Evolutionary conservation across 23 tunicate genomes (phyloP), one percentile per base, ranked within the genome.

Genomic region (Trididemnum miniatum): DNA sequence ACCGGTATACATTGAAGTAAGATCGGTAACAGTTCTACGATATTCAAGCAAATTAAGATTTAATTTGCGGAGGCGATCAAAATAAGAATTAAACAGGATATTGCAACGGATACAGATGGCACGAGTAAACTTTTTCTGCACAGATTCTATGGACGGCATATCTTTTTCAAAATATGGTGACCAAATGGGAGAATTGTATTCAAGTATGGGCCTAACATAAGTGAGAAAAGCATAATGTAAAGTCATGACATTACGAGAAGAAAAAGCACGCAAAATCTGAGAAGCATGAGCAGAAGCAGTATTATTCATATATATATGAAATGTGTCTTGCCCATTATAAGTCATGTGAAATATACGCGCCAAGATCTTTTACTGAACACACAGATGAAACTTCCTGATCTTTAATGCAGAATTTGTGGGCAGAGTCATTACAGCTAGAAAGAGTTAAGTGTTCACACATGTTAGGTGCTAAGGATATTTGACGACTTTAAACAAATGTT

Each of bases 171-270:
- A 26, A 25, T 62, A 62, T 12, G 67, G 67, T 20, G 67, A 62
- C 67, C 67, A 62, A 25, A 62, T 62, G 25, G 29, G 5, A 62
- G 29, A 20, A 62, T 62, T 62, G 29, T 25, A 62, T 25, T 62
- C 67, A n/a, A 62, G 29, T 20, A 62, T 62, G 29, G 67, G 67
- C 5, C 67, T 62, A n/a, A 62, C 67, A 62, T 62, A 62, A n/a
- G 67, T n/a, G 22, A 26, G 15, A 62, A 20, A 62, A 20, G 67
- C 67, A 20, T n/a, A 20, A 62, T 12, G 67, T 62, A 62, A 62
- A 20, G 29, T 62, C 67, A n/a, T 12, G 5, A 62, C 67, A 12
- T 62, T 62, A 62, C 22, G 54, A 44, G 54, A 44, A 44, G 54
- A 44, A 44, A 44, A 44, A 44, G 54, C 54, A 44, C 54, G 54